Evolutionary conservation across 1,140 invertebrate genomes (phyloP), one percentile per base, ranked within the genome.

Genomic region (Pemphigus obesinymphae): DNA sequence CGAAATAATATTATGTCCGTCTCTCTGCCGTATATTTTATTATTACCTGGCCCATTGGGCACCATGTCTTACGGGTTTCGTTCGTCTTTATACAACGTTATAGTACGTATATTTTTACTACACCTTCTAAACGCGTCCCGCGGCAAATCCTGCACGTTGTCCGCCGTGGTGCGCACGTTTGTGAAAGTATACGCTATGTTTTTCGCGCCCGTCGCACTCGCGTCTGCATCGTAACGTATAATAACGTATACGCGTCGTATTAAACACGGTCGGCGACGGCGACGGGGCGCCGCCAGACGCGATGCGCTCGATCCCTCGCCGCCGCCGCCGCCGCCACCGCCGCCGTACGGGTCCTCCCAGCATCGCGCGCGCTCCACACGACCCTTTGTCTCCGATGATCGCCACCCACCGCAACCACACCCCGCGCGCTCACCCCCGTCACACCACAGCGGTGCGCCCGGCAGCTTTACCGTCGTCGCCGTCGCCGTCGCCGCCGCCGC

Each of bases 281-380:
- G 20, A 37, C 73, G 73, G 37, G 58, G 58, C 66, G 68, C 45
- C 63, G 82, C 50, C 66, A 50, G 82, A 45, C 82, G 40, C 68
- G 82, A 70, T 82, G 68, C 82, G 82, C 20, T 75, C 45, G 40
- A 45, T 2, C 43, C 48, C 61, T 61, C 26, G 20, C 45, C 8
- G 81, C n/a, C n/a, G 26, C 82, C 26, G 50, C 37, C n/a, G n/a
- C n/a, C 20, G 50, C 55, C 72, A n/a, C 48, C 15, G 11, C 45
- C 34, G 23, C 13, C 61, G 58, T n/a, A n/a, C 31, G 55, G 2
- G 17, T 4, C 7, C n/a, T n/a, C n/a, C 17, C 66, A 23, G 13
- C 29, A 8, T 31, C 15, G 6, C 8, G 31, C 31, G 31, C 15
- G 20, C 17, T 11, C 31, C 2, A n/a, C 61, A 61, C 48, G 6